These are phyloP conservation scores for Stigmatopora nigra DNA, from an alignment of 2,113 vertebrate species.

Conservation along the genomic window DNA sequence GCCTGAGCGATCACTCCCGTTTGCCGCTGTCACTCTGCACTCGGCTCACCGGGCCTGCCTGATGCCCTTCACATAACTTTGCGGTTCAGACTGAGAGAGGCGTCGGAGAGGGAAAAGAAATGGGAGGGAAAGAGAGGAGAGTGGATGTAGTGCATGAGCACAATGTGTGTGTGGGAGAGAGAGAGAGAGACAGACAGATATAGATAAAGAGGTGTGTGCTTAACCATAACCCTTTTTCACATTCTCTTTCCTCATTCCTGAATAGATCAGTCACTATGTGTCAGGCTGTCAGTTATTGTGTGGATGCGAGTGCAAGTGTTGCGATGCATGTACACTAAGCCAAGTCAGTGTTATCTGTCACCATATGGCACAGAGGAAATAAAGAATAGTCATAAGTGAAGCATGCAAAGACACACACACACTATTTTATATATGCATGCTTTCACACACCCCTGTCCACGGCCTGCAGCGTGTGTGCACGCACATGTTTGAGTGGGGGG, in stretches of 20 bases:
- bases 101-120: slow-evolving; percentile 29
- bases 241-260: slow-evolving; percentile 37
- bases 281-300: slow-evolving; percentile 54
- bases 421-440: slow-evolving; percentile 9
- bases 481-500: slow-evolving; percentile 51
- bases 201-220: slow-evolving; percentile 57
- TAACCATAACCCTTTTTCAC: slow-evolving; percentile 52
- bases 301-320: slow-evolving; percentile 19
- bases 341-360: slow-evolving; percentile 79
- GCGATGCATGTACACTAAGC: slow-evolving; percentile 20
- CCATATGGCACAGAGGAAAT: slow-evolving; percentile 68
- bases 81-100: slow-evolving; percentile 76
- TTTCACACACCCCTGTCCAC: slow-evolving; percentile 22
- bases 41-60: slow-evolving; percentile 97
- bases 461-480: slow-evolving; percentile 60
- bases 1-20: slow-evolving; percentile 97
- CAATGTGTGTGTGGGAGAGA: slow-evolving; percentile 28
- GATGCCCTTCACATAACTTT: slow-evolving; percentile 99
- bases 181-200: slow-evolving; percentile 40
- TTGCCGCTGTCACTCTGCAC: slow-evolving; percentile 99
- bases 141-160: slow-evolving; percentile 42
- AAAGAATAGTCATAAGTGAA: background rate
- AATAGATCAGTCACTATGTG: slow-evolving; percentile 48
- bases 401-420: background rate
- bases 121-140: slow-evolving; percentile 30